phyloP scores from a whole-genome alignment of 2,797 vertebrate genomes.

The Ctenosaura bakeri region DNA sequence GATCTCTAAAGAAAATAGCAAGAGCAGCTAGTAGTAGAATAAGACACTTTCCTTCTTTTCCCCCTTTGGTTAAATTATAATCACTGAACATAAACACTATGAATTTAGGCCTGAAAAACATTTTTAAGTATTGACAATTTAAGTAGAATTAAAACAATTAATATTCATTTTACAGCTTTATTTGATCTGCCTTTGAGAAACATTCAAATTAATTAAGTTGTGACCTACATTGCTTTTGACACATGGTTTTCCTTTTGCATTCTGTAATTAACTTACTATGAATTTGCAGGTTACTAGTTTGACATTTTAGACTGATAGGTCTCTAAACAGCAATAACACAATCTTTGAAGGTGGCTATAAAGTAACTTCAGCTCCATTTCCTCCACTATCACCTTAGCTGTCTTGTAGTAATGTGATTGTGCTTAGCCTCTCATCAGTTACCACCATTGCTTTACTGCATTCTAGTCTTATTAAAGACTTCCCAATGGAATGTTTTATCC shows the following conservation, averaged over 20 bases:
- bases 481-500: not conserved
- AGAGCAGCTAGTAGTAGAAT: not conserved
- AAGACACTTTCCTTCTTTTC: not conserved
- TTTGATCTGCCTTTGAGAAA: not conserved
- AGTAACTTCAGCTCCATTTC: not conserved
- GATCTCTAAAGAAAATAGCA: not conserved
- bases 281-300: not conserved
- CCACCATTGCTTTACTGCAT: not conserved
- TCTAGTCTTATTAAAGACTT: not conserved
- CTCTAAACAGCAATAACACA: not conserved
- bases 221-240: not conserved
- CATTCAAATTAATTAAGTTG: not conserved
- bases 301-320: not conserved
- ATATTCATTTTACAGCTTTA: not conserved
- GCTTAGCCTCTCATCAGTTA: not conserved
- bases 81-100: not conserved
- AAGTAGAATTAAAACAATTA: constrained; percentile 5
- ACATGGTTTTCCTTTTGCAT: not conserved
- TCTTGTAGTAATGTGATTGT: not conserved
- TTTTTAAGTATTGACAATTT: not conserved
- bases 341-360: not conserved
- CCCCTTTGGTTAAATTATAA: not conserved
- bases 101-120: not conserved
- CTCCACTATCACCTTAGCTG: not conserved
- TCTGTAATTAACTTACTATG: not conserved